Percentiles rank a stretch among this genome's conserved stretches.
Conservation (phyloP, 2,888 invertebrate species). For the Ceriagrion tenellum region DNA sequence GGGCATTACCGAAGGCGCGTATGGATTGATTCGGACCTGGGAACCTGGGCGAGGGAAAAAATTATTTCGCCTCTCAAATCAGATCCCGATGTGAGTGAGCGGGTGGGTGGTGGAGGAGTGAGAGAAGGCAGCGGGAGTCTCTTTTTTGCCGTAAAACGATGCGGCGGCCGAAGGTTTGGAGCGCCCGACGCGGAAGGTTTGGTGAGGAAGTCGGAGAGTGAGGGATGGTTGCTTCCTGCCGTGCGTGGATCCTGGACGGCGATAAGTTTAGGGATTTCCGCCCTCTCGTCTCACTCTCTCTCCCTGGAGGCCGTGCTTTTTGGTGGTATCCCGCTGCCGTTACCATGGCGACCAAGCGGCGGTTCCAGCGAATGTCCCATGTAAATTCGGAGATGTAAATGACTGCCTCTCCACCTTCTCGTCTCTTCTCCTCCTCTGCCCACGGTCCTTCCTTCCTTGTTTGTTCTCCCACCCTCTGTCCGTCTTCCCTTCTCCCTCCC, state of each 20-base stretch:
- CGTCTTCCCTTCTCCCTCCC: not conserved
- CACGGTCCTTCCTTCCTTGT: not conserved
- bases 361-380: constrained; percentile 39
- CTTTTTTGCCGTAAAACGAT: not conserved
- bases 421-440: not conserved
- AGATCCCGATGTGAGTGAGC: not conserved
- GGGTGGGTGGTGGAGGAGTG: not conserved
- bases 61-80: not conserved
- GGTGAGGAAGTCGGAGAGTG: not conserved
- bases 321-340: constrained; percentile 48
- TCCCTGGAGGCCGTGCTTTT: not conserved
- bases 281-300: not conserved
- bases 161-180: not conserved
- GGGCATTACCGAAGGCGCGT: not conserved
- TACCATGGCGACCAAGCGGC: constrained; percentile 48
- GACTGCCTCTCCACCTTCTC: not conserved
- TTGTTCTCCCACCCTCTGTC: not conserved
- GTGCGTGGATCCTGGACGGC: constrained; percentile 6
- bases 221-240: not conserved
- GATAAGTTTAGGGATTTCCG: constrained; percentile 33
- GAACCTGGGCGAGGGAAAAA: not conserved
- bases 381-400: constrained; percentile 63
- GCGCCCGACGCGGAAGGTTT: not conserved
- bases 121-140: not conserved
- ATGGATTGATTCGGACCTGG: not conserved